phyloP scores from a whole-genome alignment of 2,113 vertebrate genomes.

The Tonatia bakeri region DNA sequence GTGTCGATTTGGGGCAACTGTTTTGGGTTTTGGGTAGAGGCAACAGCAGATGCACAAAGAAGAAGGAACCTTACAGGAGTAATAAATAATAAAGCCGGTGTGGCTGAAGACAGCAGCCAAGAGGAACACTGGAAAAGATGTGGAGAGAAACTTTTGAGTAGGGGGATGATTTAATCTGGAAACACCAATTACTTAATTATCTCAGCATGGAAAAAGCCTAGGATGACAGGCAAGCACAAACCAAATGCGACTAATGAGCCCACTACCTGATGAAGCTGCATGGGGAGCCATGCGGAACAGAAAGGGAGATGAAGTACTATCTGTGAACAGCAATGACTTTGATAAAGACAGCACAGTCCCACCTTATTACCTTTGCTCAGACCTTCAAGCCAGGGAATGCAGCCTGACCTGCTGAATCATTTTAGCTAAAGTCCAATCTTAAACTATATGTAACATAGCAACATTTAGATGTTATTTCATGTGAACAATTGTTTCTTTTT shows the following conservation, averaged over 20 bases:
- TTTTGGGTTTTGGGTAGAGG: not conserved
- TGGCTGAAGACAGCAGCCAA: not conserved
- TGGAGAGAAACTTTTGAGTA: not conserved
- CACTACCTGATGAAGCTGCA: not conserved
- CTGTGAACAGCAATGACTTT: not conserved
- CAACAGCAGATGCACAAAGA: not conserved
- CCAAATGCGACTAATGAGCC: not conserved
- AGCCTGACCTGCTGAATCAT: not conserved
- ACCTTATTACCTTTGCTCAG: not conserved
- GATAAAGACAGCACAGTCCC: not conserved
- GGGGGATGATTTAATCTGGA: not conserved
- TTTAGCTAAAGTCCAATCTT: not conserved
- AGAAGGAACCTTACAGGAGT: not conserved
- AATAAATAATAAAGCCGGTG: not conserved
- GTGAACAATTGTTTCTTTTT: not conserved
- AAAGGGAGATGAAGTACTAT: not conserved
- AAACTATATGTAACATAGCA: not conserved
- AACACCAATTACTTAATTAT: not conserved
- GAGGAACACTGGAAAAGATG: not conserved
- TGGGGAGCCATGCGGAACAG: not conserved
- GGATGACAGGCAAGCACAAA: not conserved
- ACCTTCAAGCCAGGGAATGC: not conserved
- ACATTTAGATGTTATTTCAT: not conserved
- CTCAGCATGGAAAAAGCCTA: not conserved
- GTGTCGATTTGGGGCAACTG: not conserved